Evolutionary conservation across 2,888 invertebrate species (phyloP), one percentile per base, ranked within the genome.

Genomic region (Tetanocera ferruginea): DNA sequence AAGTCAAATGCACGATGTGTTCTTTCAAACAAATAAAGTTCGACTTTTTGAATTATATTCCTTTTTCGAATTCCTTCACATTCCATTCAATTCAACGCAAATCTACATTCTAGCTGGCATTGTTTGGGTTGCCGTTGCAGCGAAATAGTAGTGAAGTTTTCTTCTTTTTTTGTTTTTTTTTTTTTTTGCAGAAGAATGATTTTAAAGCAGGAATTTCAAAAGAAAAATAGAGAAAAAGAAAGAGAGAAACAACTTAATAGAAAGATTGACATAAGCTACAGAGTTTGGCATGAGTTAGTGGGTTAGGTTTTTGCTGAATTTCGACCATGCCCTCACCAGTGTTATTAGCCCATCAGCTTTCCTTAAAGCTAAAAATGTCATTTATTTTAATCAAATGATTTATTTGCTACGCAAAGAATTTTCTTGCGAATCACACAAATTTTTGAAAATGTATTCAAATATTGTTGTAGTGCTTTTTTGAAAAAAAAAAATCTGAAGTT

Each of bases 1-100:
- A 31, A 11, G 62, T 64, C 43, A 78, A 49, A 69, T 9, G 28
- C 25, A 69, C 14, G 51, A 28, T 49, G 25, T 49, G 19, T 51
- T 51, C 49, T 28, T 37, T 23, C 37, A 17, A 49, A 69, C 49
- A 69, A 69, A 69, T 69, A 69, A 51, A 69, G 51, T 51, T 69
- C 69, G 69, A 69, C 69, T 69, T 69, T 51, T 69, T 69, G 69
- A 69, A 69, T 51, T 69, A 11, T 28, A 28, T 28, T 23, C 9
- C 60, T 17, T 60, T 28, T 1, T 28, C 25, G 28, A 60, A 28
- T 60, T 60, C 60, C 51, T 51, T 69, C 28, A 25, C 28, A 37
- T 66, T 28, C 19, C 66, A 28, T 34, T 37, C 34, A 37, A n/a
- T 23, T 19, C 23, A 43, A 19, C 66, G 17, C 37, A 37, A 17